Conservation (phyloP, 2,888 invertebrate genomes). For the Ochropleura plecta region DNA sequence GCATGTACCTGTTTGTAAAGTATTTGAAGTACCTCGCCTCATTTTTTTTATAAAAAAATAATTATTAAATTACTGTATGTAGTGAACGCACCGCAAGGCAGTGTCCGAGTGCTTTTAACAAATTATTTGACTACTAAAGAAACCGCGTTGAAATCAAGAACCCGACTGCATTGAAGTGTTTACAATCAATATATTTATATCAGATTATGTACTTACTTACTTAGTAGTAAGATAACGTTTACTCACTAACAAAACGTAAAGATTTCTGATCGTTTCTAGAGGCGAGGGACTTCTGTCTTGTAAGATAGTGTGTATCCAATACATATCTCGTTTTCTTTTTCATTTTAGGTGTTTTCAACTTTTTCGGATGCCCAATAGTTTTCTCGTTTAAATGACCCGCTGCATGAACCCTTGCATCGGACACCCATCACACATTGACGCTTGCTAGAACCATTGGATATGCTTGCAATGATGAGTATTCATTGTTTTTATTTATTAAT, state of each 20-base stretch:
- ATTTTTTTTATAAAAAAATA: conserved; percentile 29
- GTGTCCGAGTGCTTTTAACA: conserved; percentile 12
- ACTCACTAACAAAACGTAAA: not conserved
- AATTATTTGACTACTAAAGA: conserved; percentile 28
- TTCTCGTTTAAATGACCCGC: conserved; percentile 90
- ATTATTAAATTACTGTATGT: conserved; percentile 2
- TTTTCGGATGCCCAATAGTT: conserved; percentile 91
- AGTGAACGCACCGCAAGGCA: conserved; percentile 6
- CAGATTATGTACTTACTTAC: conserved; percentile 29
- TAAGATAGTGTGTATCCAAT: conserved; percentile 72
- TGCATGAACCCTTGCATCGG: conserved; percentile 84
- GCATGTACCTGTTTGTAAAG: conserved; percentile 82
- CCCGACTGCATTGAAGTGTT: conserved; percentile 29
- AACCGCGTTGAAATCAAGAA: not conserved
- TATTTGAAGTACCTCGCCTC: conserved; percentile 77
- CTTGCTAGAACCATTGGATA: conserved; percentile 87
- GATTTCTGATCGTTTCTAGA: conserved; percentile 20
- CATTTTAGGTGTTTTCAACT: conserved; percentile 91
- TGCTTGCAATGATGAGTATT: conserved; percentile 90
- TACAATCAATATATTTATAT: conserved; percentile 39
- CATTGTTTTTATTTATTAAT: conserved; percentile 86
- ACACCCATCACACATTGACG: conserved; percentile 81
- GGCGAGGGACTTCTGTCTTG: conserved; percentile 73
- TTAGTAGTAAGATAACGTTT: conserved; percentile 17
- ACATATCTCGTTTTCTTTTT: conserved; percentile 89